These are phyloP conservation scores for Leptestheria dahalacensis DNA, from an alignment of 1,140 invertebrate genomes.

Conservation along the genomic window DNA sequence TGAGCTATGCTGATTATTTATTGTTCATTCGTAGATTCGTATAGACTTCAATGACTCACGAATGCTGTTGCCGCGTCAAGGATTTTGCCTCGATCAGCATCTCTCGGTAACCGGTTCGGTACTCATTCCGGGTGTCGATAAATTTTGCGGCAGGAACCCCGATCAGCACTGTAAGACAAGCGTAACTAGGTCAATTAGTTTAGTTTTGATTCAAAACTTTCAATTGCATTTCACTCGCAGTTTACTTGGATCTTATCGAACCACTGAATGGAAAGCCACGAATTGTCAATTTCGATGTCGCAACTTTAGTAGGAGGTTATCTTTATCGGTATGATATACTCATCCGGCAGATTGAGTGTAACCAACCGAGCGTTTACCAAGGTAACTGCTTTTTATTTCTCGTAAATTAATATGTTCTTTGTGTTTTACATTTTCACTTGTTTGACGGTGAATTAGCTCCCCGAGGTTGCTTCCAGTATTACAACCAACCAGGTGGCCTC, in stretches of 20 bases:
- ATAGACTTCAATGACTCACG: constrained; percentile 5
- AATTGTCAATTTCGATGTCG: constrained; percentile 7
- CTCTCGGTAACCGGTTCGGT: constrained; percentile 6
- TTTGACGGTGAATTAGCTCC: too few relatives aligned
- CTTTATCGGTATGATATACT: constrained; percentile 9
- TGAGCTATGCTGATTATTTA: too few relatives aligned
- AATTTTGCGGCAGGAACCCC: constrained; percentile 10
- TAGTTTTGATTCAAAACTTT: background rate
- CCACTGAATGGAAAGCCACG: background rate
- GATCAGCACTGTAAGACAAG: constrained; percentile 13
- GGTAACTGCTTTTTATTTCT: background rate
- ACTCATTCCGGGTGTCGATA: background rate
- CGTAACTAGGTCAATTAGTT: background rate
- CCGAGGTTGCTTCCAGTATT: constrained; percentile 25
- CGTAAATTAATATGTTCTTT: background rate
- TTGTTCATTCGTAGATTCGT: constrained; percentile 8
- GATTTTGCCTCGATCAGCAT: constrained; percentile 8
- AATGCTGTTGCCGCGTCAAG: constrained; percentile 12
- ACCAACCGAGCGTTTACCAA: background rate
- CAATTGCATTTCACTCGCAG: background rate
- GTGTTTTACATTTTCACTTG: too few relatives aligned
- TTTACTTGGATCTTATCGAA: constrained; percentile 10
- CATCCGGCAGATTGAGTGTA: constrained; percentile 11
- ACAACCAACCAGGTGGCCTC: constrained; percentile 19
- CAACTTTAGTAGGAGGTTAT: background rate